phyloP scores from a whole-genome alignment of 2,888 invertebrate species.

The Drosophila kuntzei region DNA sequence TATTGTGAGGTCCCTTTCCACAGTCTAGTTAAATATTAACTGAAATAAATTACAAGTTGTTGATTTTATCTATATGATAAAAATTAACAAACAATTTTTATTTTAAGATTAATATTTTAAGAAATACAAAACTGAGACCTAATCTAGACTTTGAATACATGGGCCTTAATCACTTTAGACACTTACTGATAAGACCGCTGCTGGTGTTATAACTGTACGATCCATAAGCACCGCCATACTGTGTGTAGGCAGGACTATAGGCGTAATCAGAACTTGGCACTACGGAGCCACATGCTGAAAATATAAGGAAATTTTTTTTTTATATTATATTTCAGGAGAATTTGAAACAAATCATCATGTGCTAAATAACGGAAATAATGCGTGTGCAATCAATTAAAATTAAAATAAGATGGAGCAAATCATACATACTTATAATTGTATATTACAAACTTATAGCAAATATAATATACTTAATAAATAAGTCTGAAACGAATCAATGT shows the following conservation, averaged over 20 bases:
- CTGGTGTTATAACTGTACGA: slow-evolving; percentile 89
- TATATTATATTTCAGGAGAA: background rate
- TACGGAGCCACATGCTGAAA: slow-evolving; percentile 88
- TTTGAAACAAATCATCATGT: background rate
- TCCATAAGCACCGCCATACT: slow-evolving; percentile 86
- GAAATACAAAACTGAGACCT: too few relatives aligned
- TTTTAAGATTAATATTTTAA: too few relatives aligned
- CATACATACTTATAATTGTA: background rate
- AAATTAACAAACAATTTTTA: too few relatives aligned
- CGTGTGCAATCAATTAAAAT: background rate
- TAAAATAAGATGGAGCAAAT: background rate
- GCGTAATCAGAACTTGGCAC: slow-evolving; percentile 89
- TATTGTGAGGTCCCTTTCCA: background rate
- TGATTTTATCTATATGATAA: too few relatives aligned
- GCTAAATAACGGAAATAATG: background rate
- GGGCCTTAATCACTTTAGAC: background rate
- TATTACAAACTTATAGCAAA: background rate
- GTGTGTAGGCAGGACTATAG: slow-evolving; percentile 90
- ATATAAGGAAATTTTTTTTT: background rate
- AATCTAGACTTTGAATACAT: too few relatives aligned
- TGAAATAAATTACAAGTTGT: too few relatives aligned
- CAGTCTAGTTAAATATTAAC: background rate
- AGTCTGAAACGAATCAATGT: background rate
- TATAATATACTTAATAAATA: background rate
- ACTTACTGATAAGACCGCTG: slow-evolving; percentile 88